phyloP scores from a whole-genome alignment of 2,888 invertebrate genomes.

The Stratiomys singularior region DNA sequence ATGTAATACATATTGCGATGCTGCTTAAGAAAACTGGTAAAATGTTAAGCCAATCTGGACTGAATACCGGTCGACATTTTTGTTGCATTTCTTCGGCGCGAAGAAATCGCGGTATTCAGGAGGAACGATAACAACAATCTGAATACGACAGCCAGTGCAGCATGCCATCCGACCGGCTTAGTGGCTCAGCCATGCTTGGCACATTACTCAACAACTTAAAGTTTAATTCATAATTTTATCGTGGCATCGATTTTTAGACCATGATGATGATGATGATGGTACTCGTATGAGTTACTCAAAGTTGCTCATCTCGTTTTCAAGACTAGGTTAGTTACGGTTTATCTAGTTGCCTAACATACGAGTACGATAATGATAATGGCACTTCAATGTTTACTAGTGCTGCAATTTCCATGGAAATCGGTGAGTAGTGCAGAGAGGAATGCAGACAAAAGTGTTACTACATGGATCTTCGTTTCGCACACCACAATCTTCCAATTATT shows the following conservation, averaged over 20 bases:
- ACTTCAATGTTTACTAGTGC: background rate
- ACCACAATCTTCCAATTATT: too few relatives aligned
- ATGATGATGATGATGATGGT: background rate
- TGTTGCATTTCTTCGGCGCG: constrained; percentile 31
- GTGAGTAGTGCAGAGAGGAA: background rate
- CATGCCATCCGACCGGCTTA: constrained; percentile 12
- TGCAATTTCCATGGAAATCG: constrained; percentile 30
- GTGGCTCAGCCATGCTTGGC: background rate
- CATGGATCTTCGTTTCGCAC: too few relatives aligned
- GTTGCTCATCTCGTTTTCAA: constrained; percentile 39
- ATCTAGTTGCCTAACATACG: constrained; percentile 24
- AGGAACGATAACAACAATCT: constrained; percentile 3
- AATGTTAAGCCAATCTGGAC: constrained; percentile 5
- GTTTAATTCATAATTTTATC: constrained; percentile 45
- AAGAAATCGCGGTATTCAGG: background rate
- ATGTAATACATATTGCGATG: constrained; percentile 15
- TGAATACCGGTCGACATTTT: constrained; percentile 44
- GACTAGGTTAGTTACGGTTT: constrained; percentile 45
- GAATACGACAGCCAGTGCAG: background rate
- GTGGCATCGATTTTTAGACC: constrained; percentile 40
- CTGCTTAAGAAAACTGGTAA: background rate
- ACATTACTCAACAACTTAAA: constrained; percentile 37
- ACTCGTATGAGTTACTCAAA: constrained; percentile 28
- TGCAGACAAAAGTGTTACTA: too few relatives aligned
- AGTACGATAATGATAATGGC: constrained; percentile 10